Conservation (phyloP, 2,888 invertebrate genomes). For the Monochamus alternatus region DNA sequence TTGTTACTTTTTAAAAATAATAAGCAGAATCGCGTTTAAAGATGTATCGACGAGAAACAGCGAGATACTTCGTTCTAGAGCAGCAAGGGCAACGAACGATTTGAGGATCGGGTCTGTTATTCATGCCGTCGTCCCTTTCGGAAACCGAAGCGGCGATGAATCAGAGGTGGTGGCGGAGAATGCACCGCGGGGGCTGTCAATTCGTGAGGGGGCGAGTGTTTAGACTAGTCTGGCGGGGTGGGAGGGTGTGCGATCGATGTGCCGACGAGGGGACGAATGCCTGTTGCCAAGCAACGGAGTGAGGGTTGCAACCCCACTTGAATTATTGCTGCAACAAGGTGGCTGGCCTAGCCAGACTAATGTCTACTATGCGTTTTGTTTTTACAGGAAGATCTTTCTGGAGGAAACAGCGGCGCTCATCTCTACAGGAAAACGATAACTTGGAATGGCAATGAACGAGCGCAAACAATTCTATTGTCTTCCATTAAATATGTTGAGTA, state of each 20-base stretch:
- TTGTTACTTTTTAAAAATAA: too few species aligned
- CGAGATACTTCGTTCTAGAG: conserved; percentile 26
- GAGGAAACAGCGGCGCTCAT: conserved; percentile 7
- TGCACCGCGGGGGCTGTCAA: conserved; percentile 65
- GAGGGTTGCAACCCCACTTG: conserved; percentile 73
- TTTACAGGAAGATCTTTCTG: conserved; percentile 22
- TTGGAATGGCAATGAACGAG: neutral
- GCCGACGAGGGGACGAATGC: conserved; percentile 67
- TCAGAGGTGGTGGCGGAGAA: conserved; percentile 59
- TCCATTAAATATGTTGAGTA: too few species aligned
- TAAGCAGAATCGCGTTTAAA: too few species aligned
- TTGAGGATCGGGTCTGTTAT: conserved; percentile 49
- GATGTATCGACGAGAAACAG: neutral
- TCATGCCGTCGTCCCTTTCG: conserved; percentile 30
- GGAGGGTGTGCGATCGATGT: conserved; percentile 72
- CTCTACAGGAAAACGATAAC: neutral
- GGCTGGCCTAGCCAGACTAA: conserved; percentile 56
- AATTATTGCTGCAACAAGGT: conserved; percentile 70
- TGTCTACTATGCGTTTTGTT: conserved; percentile 44
- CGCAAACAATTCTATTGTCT: too few species aligned
- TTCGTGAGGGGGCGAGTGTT: conserved; percentile 69
- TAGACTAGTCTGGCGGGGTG: conserved; percentile 68
- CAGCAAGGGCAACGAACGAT: conserved; percentile 51
- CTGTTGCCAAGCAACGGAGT: conserved; percentile 71
- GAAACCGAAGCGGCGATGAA: conserved; percentile 54